Base-by-base conservation (phyloP, 2,888 invertebrate species). In the Trichopoda pennipes region DNA sequence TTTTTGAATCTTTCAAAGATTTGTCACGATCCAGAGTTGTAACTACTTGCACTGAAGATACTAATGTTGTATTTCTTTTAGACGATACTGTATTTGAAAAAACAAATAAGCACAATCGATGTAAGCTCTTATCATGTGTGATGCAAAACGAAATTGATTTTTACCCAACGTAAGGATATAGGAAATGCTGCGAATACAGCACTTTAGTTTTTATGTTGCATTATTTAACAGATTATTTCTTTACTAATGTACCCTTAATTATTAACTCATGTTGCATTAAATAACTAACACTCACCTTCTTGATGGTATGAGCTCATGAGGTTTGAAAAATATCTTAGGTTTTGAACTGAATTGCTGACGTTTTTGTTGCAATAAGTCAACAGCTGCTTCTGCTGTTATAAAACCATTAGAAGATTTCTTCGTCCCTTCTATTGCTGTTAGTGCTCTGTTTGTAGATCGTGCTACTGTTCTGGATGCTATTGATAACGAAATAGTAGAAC, bases 311-410 rank as follows among this genome's bases (percentile, higher is more conserved):
- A 66, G 73, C 56, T 83, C 80, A 68, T 79, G 69, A 64, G 80
- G 75, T 64, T 81, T 82, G 21, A 83, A 77, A 81, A 86, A 84
- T 64, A 81, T 83, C 10, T 85, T 82, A n/a, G 86, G 82, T 60
- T 85, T 84, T 56, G 83, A 66, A 60, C 86, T 82, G 58, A 86
- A 86, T 44, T 84, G 83, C 42, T 84, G 84, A 35, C 86, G 86
- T 17, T 85, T 85, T 61, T 84, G 81, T 63, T 84, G 81, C 76
- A 85, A 76, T 60, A 78, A 80, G 73, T 80, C 80, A 51, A 61
- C 81, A 56, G 76, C 64, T 63, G 56, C 42, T 70, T 47, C 66
- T 17, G 64, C 49, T 63, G 66, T 19, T 28, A 61, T 55, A 55
- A 28, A n/a, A 7, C 53, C 21, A 32, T 38, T 28, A 21, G 58